Evolutionary conservation across 2,113 vertebrate species (phyloP).

Genomic region (Struthidea cinerea): DNA sequence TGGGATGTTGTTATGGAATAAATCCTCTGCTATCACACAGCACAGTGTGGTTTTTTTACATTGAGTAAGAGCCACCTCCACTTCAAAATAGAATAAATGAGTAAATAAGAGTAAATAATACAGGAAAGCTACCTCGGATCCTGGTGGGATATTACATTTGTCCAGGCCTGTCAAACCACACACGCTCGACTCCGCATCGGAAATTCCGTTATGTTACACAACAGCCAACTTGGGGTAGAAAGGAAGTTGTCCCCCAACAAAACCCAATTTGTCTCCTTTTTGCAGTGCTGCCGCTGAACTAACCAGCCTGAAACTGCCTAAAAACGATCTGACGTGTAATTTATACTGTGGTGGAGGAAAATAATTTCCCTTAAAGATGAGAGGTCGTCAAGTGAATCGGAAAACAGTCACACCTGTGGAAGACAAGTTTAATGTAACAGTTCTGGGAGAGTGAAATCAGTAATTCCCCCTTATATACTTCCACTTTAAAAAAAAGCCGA

Average conservation of each 20-base stretch:
- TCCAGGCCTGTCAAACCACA: not conserved
- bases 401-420: slow-evolving; percentile 13
- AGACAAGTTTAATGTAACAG: slow-evolving; percentile 14
- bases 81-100: not conserved
- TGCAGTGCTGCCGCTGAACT: slow-evolving; percentile 35
- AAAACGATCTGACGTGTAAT: slow-evolving; percentile 58
- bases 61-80: not conserved
- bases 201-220: not conserved
- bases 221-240: not conserved
- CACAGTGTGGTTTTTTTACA: not conserved
- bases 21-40: not conserved
- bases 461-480: slow-evolving; percentile 3
- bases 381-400: slow-evolving; percentile 6
- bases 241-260: not conserved
- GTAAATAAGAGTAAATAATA: not conserved
- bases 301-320: slow-evolving; percentile 56
- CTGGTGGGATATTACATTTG: not conserved
- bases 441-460: not conserved
- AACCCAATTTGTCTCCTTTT: not conserved
- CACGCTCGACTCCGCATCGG: not conserved
- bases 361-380: slow-evolving; percentile 57
- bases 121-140: not conserved
- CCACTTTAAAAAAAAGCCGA: not conserved
- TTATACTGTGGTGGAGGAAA: slow-evolving; percentile 1
- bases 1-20: not conserved